Conservation (phyloP, 2,888 invertebrate genomes). For the Hydrotaea diabolus region DNA sequence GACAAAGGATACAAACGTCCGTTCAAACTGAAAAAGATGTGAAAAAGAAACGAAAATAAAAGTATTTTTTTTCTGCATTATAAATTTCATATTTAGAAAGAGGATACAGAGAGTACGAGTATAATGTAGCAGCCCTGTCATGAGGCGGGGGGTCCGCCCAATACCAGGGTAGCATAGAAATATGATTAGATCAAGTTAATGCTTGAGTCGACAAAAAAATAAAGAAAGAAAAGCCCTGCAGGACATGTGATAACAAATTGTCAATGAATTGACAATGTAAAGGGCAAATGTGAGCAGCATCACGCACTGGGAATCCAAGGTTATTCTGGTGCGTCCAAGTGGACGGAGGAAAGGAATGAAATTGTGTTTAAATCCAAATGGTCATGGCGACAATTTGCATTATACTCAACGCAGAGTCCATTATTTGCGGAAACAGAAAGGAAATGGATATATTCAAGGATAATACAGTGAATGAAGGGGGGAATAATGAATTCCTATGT, state of each 20-base stretch:
- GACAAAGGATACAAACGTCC: too few species aligned
- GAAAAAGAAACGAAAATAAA: constrained; percentile 5
- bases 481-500: too few species aligned
- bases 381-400: neutral
- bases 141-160: neutral
- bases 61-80: neutral
- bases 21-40: constrained; percentile 1
- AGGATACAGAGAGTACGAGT: neutral
- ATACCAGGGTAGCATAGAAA: neutral
- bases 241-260: constrained; percentile 33
- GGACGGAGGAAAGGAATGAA: neutral
- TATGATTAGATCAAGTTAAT: constrained; percentile 9
- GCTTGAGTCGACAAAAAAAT: too few species aligned
- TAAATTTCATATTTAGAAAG: too few species aligned
- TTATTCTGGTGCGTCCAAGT: neutral
- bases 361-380: neutral
- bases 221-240: constrained; percentile 9
- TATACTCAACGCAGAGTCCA: too few species aligned
- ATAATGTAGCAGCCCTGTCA: neutral
- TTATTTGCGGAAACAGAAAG: too few species aligned
- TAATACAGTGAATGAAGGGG: too few species aligned
- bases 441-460: neutral
- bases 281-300: neutral
- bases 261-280: neutral
- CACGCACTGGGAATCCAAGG: too few species aligned